Evolutionary conservation across 2,113 vertebrate species (phyloP).

Genomic region (Phrynosoma blainvillii): DNA sequence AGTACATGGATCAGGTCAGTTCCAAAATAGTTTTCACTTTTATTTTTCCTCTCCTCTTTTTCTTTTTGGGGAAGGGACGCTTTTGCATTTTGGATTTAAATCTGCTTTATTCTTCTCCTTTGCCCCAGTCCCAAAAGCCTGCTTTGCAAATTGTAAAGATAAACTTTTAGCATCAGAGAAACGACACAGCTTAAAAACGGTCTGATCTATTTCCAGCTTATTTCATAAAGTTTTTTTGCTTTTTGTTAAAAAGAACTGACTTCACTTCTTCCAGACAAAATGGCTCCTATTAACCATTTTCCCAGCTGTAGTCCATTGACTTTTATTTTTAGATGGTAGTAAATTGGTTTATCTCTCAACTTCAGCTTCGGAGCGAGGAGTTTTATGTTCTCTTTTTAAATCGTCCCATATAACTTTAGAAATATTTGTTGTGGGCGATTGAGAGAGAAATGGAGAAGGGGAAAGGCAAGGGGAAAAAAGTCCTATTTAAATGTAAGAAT

Average conservation of each 20-base stretch:
- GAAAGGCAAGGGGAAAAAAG: background rate
- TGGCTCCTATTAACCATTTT: background rate
- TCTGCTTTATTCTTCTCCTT: too few relatives aligned
- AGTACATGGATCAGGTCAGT: too few relatives aligned
- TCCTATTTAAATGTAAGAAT: background rate
- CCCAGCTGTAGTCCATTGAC: background rate
- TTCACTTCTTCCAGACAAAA: background rate
- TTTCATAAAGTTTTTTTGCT: background rate
- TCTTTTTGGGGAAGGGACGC: too few relatives aligned
- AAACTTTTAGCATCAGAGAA: background rate
- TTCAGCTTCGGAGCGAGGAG: background rate
- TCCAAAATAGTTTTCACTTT: too few relatives aligned
- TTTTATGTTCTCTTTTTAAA: background rate
- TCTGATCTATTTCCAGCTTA: background rate
- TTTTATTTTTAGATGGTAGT: slow-evolving; percentile 20
- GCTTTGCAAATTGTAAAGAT: background rate
- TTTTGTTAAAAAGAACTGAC: background rate
- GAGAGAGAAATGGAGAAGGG: too few relatives aligned
- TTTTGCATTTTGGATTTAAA: too few relatives aligned
- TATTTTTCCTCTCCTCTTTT: too few relatives aligned
- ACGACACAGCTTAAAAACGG: background rate
- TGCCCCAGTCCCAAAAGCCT: background rate
- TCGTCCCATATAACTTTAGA: background rate
- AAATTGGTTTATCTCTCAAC: background rate
- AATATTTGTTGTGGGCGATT: background rate